These are phyloP conservation scores for Willisornis vidua DNA, from an alignment of 2,113 vertebrate genomes.

Conservation along the genomic window DNA sequence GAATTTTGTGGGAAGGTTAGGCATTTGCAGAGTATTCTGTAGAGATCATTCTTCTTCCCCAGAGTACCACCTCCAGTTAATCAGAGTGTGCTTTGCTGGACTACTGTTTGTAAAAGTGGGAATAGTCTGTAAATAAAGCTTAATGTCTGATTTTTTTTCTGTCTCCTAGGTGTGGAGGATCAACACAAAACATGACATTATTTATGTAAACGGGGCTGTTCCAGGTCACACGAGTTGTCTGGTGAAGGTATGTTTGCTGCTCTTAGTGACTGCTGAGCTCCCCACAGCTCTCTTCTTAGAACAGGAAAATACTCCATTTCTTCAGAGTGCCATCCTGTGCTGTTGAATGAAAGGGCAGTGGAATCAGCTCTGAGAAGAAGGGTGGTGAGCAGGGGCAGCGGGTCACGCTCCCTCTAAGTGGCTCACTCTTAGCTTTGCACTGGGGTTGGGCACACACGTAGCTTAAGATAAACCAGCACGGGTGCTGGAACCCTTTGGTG, in stretches of 20 bases:
- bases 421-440: neutral
- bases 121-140: neutral
- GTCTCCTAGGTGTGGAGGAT: constrained; percentile 90
- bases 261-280: neutral
- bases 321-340: neutral
- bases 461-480: neutral
- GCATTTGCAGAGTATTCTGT: neutral
- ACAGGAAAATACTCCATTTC: neutral
- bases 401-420: neutral
- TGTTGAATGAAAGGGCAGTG: neutral
- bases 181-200: constrained; percentile 89
- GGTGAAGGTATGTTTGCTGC: constrained; percentile 87
- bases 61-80: neutral
- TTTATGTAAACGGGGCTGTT: constrained; percentile 91
- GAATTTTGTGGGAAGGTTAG: neutral
- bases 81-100: neutral
- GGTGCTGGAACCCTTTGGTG: neutral
- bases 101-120: neutral
- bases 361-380: neutral
- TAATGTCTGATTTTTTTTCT: neutral
- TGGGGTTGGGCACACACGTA: no score
- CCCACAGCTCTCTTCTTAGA: neutral
- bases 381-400: neutral
- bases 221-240: constrained; percentile 93
- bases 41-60: neutral